phyloP scores from a whole-genome alignment of 2,797 vertebrate genomes.

The Coilia nasus region DNA sequence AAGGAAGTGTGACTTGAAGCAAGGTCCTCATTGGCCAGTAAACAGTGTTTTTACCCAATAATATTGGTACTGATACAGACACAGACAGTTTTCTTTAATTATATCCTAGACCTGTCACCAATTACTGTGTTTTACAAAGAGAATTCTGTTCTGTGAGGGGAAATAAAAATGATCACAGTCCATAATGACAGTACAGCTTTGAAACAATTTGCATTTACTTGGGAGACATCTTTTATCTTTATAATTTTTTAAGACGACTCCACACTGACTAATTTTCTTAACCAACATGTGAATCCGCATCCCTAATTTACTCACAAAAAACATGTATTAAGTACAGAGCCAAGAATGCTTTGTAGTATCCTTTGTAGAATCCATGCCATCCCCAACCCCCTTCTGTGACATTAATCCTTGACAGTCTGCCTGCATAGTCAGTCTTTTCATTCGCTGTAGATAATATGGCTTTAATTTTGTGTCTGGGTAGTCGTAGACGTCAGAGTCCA shows the following conservation, averaged over 20 bases:
- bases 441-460: constrained; percentile 49
- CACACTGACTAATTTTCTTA: no score
- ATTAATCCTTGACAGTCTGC: constrained; percentile 32
- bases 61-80: not conserved
- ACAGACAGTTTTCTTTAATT: not conserved
- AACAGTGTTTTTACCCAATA: no score
- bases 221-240: no score
- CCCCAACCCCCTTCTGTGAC: not conserved
- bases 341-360: not conserved
- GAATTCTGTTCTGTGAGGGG: no score
- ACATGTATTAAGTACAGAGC: not conserved
- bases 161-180: no score
- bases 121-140: no score
- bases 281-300: not conserved
- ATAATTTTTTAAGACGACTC: no score
- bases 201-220: no score
- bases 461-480: constrained; percentile 51
- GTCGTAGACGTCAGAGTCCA: constrained; percentile 27
- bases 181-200: no score
- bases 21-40: not conserved
- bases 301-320: not conserved
- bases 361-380: not conserved
- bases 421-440: constrained; percentile 45
- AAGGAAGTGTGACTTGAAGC: not conserved
- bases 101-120: not conserved